A percentile compares a stretch with the other conserved stretches of the same genome.
Conservation (phyloP, 2,113 vertebrate species). For the Petrocephalus zakoni region DNA sequence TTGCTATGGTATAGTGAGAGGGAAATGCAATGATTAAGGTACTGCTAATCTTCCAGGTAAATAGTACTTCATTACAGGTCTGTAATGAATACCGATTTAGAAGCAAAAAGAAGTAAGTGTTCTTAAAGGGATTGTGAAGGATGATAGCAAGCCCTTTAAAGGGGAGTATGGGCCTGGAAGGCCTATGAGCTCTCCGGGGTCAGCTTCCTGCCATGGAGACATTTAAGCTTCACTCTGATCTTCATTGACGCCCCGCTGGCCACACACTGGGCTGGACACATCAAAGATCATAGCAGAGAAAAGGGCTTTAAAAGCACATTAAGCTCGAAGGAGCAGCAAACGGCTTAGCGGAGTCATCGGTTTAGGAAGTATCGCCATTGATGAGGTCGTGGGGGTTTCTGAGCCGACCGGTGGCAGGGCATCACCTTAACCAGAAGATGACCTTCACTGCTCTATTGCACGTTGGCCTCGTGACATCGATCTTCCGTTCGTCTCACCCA, state of each 20-base stretch:
- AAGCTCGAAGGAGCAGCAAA: neutral
- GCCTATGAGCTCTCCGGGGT: neutral
- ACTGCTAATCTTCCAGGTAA: neutral
- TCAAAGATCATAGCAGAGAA: neutral
- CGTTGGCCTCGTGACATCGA: neutral
- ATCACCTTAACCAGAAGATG: neutral
- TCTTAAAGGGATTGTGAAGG: neutral
- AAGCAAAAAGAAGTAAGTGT: neutral
- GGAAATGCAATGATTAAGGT: conserved; percentile 2
- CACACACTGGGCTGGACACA: neutral
- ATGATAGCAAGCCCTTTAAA: neutral
- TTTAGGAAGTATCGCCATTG: neutral
- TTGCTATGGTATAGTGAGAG: neutral
- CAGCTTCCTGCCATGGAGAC: neutral
- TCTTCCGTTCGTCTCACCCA: neutral
- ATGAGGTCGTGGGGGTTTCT: neutral
- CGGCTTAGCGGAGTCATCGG: neutral
- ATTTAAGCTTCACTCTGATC: neutral
- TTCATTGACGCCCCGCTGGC: neutral
- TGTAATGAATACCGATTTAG: neutral
- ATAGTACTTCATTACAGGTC: neutral
- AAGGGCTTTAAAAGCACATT: neutral
- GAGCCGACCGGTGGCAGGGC: neutral
- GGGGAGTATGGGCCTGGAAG: neutral
- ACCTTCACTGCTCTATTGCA: neutral